A percentile compares a stretch with the other conserved stretches of the same genome.
These are phyloP conservation scores for Neogobius melanostomus DNA, from an alignment of 2,113 vertebrate species.

Conservation along the genomic window DNA sequence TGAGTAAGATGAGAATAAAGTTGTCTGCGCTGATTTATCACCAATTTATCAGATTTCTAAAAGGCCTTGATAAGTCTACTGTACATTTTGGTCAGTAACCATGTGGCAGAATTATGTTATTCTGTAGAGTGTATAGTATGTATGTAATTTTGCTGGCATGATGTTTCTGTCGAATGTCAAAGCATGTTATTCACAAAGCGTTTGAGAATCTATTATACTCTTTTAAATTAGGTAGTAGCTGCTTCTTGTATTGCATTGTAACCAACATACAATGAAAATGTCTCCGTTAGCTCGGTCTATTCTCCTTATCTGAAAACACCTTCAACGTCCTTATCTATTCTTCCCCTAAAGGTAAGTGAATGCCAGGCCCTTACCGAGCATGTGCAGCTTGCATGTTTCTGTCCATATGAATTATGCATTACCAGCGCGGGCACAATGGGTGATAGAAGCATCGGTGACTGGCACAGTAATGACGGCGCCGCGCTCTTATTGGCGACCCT, in stretches of 20 bases:
- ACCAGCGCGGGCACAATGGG: conserved; percentile 40
- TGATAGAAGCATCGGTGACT: conserved; percentile 45
- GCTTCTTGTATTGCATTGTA: not conserved
- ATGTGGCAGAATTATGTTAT: not conserved
- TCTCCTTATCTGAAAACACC: not conserved
- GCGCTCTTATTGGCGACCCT: conserved; percentile 56
- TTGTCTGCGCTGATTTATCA: too few species aligned
- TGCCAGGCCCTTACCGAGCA: conserved; percentile 31
- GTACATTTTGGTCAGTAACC: too few species aligned
- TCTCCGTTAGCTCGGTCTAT: not conserved
- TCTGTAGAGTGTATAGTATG: not conserved
- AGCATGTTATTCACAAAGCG: not conserved
- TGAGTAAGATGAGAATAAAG: too few species aligned
- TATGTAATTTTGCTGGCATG: not conserved
- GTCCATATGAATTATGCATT: conserved; percentile 63
- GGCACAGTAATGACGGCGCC: conserved; percentile 49
- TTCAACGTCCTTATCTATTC: conserved; percentile 15
- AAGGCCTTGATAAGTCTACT: too few species aligned
- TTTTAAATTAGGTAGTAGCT: not conserved
- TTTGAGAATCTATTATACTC: not conserved
- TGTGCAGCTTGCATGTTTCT: conserved; percentile 57
- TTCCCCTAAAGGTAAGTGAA: conserved; percentile 14
- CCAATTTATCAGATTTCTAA: too few species aligned
- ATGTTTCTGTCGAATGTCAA: not conserved
- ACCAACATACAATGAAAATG: not conserved